Percentiles rank a stretch among this genome's conserved stretches.
phyloP scores from a whole-genome alignment of 53 echinoderm and acorn worm species.

The Antedon mediterranea region DNA sequence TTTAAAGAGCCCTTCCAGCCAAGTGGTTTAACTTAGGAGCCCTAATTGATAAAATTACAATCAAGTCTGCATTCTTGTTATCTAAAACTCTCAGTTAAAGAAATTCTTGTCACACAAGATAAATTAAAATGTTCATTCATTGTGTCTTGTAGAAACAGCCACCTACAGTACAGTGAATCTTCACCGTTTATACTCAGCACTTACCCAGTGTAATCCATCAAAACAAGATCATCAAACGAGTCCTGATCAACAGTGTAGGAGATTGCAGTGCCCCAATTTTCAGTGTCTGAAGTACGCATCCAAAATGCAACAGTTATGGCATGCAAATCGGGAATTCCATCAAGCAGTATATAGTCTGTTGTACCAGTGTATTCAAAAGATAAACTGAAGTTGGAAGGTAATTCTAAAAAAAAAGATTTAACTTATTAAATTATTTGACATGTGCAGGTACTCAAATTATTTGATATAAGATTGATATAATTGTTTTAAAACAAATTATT shows the following conservation, averaged over 20 bases:
- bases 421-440: neutral
- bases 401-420: slow-evolving; percentile 20
- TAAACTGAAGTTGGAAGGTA: slow-evolving; percentile 70
- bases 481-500: too few relatives aligned
- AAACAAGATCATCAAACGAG: slow-evolving; percentile 38
- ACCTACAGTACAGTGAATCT: neutral
- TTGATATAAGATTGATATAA: too few relatives aligned
- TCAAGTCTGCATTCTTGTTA: too few relatives aligned
- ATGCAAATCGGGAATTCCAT: slow-evolving; percentile 26
- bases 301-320: slow-evolving; percentile 73
- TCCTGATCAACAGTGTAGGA: slow-evolving; percentile 38
- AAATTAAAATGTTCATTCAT: too few relatives aligned
- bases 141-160: too few relatives aligned
- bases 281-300: slow-evolving; percentile 51
- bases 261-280: slow-evolving; percentile 69
- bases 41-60: too few relatives aligned
- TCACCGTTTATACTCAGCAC: neutral
- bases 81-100: too few relatives aligned
- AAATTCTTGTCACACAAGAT: too few relatives aligned
- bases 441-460: neutral
- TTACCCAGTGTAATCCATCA: slow-evolving; percentile 83
- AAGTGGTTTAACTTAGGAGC: too few relatives aligned
- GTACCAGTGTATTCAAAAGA: slow-evolving; percentile 44
- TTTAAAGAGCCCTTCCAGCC: too few relatives aligned
- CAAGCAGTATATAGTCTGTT: slow-evolving; percentile 50